Evolutionary conservation across 2,797 vertebrate genomes (phyloP).

Genomic region (Amblyraja radiata): DNA sequence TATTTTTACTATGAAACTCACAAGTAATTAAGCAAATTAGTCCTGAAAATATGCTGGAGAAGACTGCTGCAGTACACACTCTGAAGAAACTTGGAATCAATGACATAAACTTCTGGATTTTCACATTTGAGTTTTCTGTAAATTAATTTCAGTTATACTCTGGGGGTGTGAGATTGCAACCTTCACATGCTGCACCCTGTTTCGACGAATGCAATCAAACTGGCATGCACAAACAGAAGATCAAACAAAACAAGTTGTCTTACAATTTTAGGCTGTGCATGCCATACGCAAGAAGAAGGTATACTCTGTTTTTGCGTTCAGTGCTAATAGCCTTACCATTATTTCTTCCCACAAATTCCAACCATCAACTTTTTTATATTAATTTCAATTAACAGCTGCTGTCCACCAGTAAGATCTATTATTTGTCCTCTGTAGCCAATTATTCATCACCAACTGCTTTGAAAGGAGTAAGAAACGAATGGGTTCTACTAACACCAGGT

Average conservation of each 20-base stretch:
- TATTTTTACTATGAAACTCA: no score
- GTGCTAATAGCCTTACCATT: neutral
- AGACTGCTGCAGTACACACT: neutral
- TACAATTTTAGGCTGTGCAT: no score
- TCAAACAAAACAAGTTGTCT: no score
- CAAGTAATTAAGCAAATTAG: no score
- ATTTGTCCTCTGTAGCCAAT: neutral
- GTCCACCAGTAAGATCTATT: neutral
- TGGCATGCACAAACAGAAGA: no score
- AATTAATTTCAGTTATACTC: no score
- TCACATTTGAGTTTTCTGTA: no score
- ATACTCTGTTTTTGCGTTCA: neutral
- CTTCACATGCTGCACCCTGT: no score
- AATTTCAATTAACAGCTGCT: neutral
- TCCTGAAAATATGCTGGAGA: no score
- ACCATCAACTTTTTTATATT: neutral
- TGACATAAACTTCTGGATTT: neutral
- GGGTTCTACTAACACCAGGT: neutral
- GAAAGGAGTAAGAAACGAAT: neutral
- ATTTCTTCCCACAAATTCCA: neutral
- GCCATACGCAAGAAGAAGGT: no score
- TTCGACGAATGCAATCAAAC: no score
- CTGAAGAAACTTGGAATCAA: neutral
- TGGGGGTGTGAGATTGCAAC: no score
- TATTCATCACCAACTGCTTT: neutral